Conservation (phyloP, 2,888 invertebrate genomes). For the Sphecodes monilicornis region DNA sequence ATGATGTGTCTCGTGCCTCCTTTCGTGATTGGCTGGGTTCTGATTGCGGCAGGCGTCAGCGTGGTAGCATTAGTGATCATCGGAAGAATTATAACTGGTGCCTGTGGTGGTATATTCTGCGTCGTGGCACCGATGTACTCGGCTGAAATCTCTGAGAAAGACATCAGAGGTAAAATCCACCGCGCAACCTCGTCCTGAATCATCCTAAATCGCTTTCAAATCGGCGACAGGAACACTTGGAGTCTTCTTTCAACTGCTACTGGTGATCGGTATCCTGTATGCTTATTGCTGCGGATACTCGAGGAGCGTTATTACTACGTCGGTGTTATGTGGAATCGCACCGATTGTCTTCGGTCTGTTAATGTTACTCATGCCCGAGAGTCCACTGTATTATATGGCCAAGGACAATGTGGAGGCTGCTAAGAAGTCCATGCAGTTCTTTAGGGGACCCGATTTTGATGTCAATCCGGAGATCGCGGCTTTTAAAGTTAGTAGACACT, state of each 20-base stretch:
- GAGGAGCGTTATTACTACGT: slow-evolving; percentile 86
- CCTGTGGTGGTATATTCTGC: slow-evolving; percentile 92
- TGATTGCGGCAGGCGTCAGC: slow-evolving; percentile 88
- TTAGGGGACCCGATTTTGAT: slow-evolving; percentile 90
- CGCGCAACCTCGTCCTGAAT: not conserved
- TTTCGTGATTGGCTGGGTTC: slow-evolving; percentile 89
- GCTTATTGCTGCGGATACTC: slow-evolving; percentile 87
- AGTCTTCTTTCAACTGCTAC: slow-evolving; percentile 93
- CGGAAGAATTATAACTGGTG: slow-evolving; percentile 89
- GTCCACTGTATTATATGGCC: slow-evolving; percentile 89
- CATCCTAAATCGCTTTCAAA: not conserved
- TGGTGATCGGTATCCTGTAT: slow-evolving; percentile 92
- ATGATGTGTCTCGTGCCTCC: slow-evolving; percentile 87
- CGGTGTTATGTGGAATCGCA: slow-evolving; percentile 86
- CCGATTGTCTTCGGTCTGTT: slow-evolving; percentile 89
- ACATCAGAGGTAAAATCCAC: slow-evolving; percentile 87
- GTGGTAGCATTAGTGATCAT: slow-evolving; percentile 86
- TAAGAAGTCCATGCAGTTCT: slow-evolving; percentile 87
- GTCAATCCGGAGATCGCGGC: slow-evolving; percentile 87
- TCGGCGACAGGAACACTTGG: slow-evolving; percentile 90
- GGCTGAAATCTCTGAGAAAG: slow-evolving; percentile 93
- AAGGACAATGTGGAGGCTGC: slow-evolving; percentile 88
- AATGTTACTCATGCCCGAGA: slow-evolving; percentile 94
- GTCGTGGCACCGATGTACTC: slow-evolving; percentile 93
- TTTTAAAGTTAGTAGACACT: slow-evolving; percentile 86